Percentiles rank a stretch among this genome's conserved stretches.
These are phyloP conservation scores for Microctonus brassicae DNA, from an alignment of 2,888 invertebrate genomes.

Conservation along the genomic window DNA sequence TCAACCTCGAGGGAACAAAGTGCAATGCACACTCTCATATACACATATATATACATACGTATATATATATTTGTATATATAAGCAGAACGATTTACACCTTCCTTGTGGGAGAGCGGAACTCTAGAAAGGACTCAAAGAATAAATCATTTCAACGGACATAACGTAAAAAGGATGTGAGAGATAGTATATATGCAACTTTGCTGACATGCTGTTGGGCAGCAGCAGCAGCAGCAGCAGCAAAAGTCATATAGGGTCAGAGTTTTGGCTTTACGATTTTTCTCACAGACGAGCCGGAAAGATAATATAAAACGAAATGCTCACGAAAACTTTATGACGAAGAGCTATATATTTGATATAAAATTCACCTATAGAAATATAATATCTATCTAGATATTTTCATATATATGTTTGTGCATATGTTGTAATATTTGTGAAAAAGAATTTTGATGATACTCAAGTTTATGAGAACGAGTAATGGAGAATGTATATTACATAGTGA, in stretches of 20 bases:
- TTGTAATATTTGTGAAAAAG: background rate
- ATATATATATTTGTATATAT: constrained; percentile 14
- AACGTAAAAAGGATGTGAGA: background rate
- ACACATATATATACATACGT: background rate
- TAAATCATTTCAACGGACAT: constrained; percentile 49
- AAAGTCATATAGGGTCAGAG: constrained; percentile 33
- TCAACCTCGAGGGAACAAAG: background rate
- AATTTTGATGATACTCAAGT: background rate
- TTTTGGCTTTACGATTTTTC: constrained; percentile 53
- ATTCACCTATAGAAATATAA: background rate
- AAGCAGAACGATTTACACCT: constrained; percentile 52
- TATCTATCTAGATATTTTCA: background rate
- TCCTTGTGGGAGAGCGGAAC: constrained; percentile 48
- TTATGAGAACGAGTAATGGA: background rate
- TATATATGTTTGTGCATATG: background rate
- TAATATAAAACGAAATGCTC: constrained; percentile 33
- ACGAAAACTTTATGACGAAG: constrained; percentile 1
- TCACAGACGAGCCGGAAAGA: constrained; percentile 46
- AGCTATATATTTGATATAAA: background rate
- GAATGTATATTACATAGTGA: background rate
- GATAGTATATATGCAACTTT: background rate
- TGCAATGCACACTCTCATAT: too few species aligned
- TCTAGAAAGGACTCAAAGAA: constrained; percentile 41
- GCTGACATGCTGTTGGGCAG: background rate
- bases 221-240: too few species aligned